Base-by-base conservation (phyloP, 2,797 vertebrate species). In the Pterois miles region DNA sequence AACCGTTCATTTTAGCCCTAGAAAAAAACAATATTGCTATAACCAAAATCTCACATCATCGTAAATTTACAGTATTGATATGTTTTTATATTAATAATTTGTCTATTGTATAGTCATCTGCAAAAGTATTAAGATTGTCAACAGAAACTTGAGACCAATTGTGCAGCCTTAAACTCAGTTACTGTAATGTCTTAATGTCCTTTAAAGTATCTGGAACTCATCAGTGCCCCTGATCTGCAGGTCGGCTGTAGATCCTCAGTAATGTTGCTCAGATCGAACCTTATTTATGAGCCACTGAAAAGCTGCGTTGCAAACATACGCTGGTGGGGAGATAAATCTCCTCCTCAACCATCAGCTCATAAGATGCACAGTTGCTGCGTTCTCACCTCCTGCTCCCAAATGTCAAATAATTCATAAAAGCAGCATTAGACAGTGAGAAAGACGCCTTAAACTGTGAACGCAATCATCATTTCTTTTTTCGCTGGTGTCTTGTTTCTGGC, bases 211-310 rank as follows among this genome's bases (percentile, higher is more conserved):
- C 48, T 71, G 22, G 34, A 68, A 57, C 33, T 25, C 23, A 74
- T 79, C 67, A 52, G 62, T 34, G 71, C 68, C 53, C 86, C 38
- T 76, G 62, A 74, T 70, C 38, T 70, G 56, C 78, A 65, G 75
- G 72, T 71, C 56, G 67, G 68, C 16, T 59, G 9, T 33, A 77
- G 18, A 71, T 72, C 48, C 33, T 53, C 46, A 9, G 29, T 38
- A 60, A 25, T 38, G 58, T 62, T 63, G 22, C 57, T 67, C 22
- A 63, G 67, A 74, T 11, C 1, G 3, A 86, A 62, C 22, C 4
- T 65, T 81, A 52, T 85, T 83, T 82, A 71, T 1, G 22, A 84
- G 38, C 12, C 25, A 56, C 65, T 69, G 65, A 50, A 68, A 78
- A 59, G 58, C 71, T 52, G 70, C 14, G 22, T 77, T 72, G 16